Conservation (phyloP, 2,888 invertebrate species). For the Meteorus colon region DNA sequence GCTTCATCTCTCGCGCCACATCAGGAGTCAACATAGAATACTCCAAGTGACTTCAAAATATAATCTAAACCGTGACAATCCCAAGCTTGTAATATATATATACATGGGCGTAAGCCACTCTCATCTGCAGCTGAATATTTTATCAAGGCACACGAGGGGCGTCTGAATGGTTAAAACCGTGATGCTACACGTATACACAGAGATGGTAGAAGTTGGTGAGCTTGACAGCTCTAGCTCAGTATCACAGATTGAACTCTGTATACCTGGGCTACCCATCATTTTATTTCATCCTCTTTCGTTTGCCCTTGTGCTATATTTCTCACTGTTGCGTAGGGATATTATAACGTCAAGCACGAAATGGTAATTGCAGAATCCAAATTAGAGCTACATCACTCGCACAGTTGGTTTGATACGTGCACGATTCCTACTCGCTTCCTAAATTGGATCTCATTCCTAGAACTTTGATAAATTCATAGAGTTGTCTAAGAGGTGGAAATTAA, state of each 20-base stretch:
- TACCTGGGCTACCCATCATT: neutral
- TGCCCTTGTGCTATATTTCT: neutral
- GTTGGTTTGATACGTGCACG: neutral
- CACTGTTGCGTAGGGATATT: neutral
- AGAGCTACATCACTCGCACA: neutral
- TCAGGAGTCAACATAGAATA: neutral
- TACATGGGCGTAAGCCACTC: neutral
- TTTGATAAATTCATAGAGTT: neutral
- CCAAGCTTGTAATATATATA: conserved; percentile 7
- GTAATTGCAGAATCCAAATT: conserved; percentile 24
- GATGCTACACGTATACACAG: neutral
- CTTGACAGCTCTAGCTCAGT: neutral
- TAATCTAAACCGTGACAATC: conserved; percentile 11
- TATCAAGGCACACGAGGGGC: neutral
- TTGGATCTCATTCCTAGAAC: neutral
- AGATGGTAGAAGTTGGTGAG: neutral
- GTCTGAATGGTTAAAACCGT: conserved; percentile 1
- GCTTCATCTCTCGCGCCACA: neutral
- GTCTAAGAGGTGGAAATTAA: neutral
- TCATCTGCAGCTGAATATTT: conserved; percentile 20
- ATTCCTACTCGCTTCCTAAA: neutral
- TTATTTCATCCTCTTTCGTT: neutral
- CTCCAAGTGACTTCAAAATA: neutral
- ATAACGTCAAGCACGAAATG: neutral
- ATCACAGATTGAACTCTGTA: conserved; percentile 9